Conservation (phyloP, 2,888 invertebrate species). For the Sericinus montela region DNA sequence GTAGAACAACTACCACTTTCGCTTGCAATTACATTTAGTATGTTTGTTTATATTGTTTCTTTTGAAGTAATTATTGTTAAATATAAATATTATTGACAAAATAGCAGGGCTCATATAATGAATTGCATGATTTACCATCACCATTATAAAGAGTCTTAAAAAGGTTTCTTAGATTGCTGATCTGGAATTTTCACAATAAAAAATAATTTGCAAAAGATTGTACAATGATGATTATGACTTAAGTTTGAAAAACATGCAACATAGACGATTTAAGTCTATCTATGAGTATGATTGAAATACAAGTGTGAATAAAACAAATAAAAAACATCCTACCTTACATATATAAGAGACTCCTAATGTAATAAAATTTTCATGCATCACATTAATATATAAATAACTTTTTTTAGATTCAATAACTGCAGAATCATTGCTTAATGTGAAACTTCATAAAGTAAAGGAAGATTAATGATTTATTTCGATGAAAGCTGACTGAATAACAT, state of each 20-base stretch:
- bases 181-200: conserved; percentile 4
- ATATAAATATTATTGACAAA: neutral
- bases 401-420: too few relatives aligned
- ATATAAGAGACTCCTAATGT: neutral
- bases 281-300: too few relatives aligned
- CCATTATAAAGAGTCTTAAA: neutral
- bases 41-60: too few relatives aligned
- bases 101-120: neutral
- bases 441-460: neutral
- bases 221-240: too few relatives aligned
- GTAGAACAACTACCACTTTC: conserved; percentile 5
- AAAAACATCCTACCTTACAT: too few relatives aligned
- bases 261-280: too few relatives aligned
- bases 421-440: too few relatives aligned
- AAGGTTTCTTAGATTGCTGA: neutral
- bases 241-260: too few relatives aligned
- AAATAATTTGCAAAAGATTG: neutral
- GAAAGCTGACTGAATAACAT: neutral
- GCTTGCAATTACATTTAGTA: neutral
- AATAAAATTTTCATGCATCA: conserved; percentile 4
- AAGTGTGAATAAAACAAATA: too few relatives aligned
- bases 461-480: neutral
- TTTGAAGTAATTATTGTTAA: too few relatives aligned
- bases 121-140: neutral
- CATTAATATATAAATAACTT: too few relatives aligned